Evolutionary conservation across 2,797 vertebrate species (phyloP).

Genomic region (Fundulus diaphanus): DNA sequence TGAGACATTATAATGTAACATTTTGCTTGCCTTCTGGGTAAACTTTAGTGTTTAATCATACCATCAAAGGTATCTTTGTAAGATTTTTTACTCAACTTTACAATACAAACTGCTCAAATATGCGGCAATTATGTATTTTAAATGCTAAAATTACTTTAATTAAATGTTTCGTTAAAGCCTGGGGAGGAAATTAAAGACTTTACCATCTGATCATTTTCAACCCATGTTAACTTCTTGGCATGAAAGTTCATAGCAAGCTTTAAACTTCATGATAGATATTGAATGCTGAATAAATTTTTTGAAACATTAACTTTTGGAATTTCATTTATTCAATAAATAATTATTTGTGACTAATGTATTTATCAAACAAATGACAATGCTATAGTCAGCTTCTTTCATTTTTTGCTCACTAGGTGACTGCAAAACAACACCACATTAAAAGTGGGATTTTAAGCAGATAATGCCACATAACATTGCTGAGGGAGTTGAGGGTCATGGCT

Average conservation of each 20-base stretch:
- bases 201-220: background rate
- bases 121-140: background rate
- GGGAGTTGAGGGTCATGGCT: too few relatives aligned
- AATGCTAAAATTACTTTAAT: background rate
- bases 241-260: background rate
- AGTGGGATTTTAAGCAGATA: too few relatives aligned
- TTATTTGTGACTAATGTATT: background rate
- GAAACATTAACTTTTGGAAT: background rate
- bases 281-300: background rate
- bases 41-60: too few relatives aligned
- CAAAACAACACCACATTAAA: too few relatives aligned
- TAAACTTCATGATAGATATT: background rate
- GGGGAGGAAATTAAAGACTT: background rate
- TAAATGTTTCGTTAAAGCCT: too few relatives aligned
- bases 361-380: background rate
- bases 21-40: too few relatives aligned
- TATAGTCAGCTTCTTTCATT: background rate
- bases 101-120: background rate
- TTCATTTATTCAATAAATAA: background rate
- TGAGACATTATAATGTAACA: too few relatives aligned
- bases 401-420: background rate
- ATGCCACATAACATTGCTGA: too few relatives aligned
- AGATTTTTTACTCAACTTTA: too few relatives aligned
- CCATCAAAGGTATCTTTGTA: too few relatives aligned
- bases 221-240: background rate